Base-by-base conservation (phyloP, 2,113 vertebrate genomes). In the Orycteropus afer region DNA sequence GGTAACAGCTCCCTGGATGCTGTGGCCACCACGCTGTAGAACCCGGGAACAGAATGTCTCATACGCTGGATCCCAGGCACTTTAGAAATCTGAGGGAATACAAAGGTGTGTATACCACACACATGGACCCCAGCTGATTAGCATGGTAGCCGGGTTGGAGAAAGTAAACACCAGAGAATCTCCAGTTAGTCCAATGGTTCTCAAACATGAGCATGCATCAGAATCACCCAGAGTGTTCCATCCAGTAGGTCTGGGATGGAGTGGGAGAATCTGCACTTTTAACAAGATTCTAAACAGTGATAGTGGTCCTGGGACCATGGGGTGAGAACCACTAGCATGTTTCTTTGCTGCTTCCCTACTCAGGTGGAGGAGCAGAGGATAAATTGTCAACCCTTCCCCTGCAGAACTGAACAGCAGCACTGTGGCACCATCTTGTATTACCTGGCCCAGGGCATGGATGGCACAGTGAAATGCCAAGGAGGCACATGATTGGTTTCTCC, bases 391-490 rank as follows among this genome's bases (percentile, higher is more conserved):
- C 13, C 55, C n/a, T n/a, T 14, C 37, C n/a, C 18, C 25, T 5
- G 7, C 7, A 55, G 61, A 29, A 45, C 0, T n/a, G 53, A 45
- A n/a, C 4, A 0, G 37, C n/a, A 76, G 79, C 53, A 20, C 13
- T 0, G 2, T 12, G 37, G n/a, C 5, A 34, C 71, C 1, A 2
- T 20, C 34, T 57, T 34, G n/a, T n/a, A 4, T 27, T 13, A 14
- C 0, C 1, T 22, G 34, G 32, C 14, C 76, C 23, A 10, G 4
- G 0, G 3, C 9, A 27, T 32, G 3, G n/a, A 59, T 78, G 42
- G 23, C 32, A 71, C 1, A 63, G 47, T 4, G 40, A 51, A 5
- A 37, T 4, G 6, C 2, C 13, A 7, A 13, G 5, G 59, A 73
- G 5, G 13, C 14, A 15, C 5, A 22, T 1, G 25, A n/a, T 1